Base-by-base conservation (phyloP, 2,888 invertebrate species). In the Oxycera nigricornis region DNA sequence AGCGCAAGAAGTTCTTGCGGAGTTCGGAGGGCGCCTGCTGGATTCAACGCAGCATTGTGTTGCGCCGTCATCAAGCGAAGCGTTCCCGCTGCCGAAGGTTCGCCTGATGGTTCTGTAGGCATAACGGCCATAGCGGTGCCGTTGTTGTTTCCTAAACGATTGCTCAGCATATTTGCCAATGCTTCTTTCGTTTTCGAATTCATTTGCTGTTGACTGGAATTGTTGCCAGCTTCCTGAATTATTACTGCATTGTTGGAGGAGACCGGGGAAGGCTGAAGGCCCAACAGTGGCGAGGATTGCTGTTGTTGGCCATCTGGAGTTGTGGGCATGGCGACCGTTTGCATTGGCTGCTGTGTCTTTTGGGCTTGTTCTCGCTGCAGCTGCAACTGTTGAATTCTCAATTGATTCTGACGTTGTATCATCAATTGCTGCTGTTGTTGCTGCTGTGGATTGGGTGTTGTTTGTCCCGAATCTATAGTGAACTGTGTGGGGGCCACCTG, bases 181-280 rank as follows among this genome's bases (percentile, higher is more conserved):
- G 97, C 97, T 0, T 97, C 97, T 87, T 97, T 98, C 2, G 96
- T 95, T 86, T 95, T 95, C 0, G 93, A 91, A 81, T 94, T 94
- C 70, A 95, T 95, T 91, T 91, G 83, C 74, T 84, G 84, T 73
- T 65, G 65, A 17, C 31, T 57, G 1, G 73, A 30, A 31, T 31
- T 46, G 50, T 35, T 72, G n/a, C n/a, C n/a, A 2, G 73, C 2
- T 4, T 76, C 76, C n/a, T 76, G 76, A 1, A 76, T 76, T 59
- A 74, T 67, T 9, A 76, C 75, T n/a, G 73, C 52, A 26, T 74
- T 11, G 31, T 73, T 14, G 22, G 74, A 9, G 11, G 76, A 6
- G 11, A 61, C 30, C 17, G 72, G 57, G 11, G 68, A 31, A n/a
- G 72, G 67, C 24, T 73, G 76, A 2, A 74, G 26, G 6, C 72